Evolutionary conservation across 2,888 invertebrate species (phyloP), one percentile per base, ranked within the genome.

Genomic region (Agrochola macilenta): DNA sequence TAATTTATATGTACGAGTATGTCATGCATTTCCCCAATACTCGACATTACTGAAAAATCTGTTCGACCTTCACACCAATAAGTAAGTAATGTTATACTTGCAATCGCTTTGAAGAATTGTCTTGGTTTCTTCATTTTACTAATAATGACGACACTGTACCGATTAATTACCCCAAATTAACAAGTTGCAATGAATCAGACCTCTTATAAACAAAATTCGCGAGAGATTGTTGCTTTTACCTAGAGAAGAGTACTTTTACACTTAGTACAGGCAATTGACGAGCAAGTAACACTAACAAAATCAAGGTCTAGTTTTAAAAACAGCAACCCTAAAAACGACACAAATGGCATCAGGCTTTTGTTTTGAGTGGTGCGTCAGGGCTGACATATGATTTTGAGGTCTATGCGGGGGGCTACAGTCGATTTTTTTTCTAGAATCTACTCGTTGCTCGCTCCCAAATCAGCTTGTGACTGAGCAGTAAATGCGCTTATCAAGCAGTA

Each of bases 341-440:
- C 71, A 93, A 92, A 83, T 92, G 91, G 91, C 92, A 89, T 64
- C 91, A 91, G 88, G 89, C 89, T 71, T 89, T 90, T 84, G 92
- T 92, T 39, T 78, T 93, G 39, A 93, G 92, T 82, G 92, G 91
- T n/a, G 88, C 90, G 3, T 91, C 90, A 69, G 91, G 92, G 2
- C 93, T 93, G 73, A 91, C 91, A 69, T 93, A 92, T 69, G 91
- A 93, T 82, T 93, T 93, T 79, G 90, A 93, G 58, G 84, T 93
- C 58, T 93, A 86, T 85, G 84, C 89, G 78, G 92, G 66, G n/a
- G n/a, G n/a, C n/a, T 35, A 35, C 35, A 35, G 35, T 35, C 35
- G 4, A 74, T 68, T 68, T 35, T 74, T 11, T 58, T 74, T 74
- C 5, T 49, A 49, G 68, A 66, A 73, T n/a, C n/a, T n/a, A n/a